Evolutionary conservation across 2,797 vertebrate species (phyloP).

Genomic region (Otolemur crassicaudatus): DNA sequence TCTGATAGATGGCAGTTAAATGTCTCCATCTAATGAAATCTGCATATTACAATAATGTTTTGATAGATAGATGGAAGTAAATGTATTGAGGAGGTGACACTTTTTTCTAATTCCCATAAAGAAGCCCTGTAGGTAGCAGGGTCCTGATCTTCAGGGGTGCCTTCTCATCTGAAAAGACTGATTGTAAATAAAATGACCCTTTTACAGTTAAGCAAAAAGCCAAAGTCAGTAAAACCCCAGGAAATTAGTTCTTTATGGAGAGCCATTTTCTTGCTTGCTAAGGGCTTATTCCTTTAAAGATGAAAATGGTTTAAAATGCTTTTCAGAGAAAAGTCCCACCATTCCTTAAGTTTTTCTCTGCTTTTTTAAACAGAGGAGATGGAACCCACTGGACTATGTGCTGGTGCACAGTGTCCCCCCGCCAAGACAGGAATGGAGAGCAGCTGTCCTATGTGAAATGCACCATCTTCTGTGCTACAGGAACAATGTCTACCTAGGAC

Average conservation of each 20-base stretch:
- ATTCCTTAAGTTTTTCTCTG: not conserved
- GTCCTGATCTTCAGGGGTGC: not conserved
- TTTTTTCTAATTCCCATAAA: not conserved
- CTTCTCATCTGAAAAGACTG: not conserved
- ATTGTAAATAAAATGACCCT: not conserved
- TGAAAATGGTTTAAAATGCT: constrained; percentile 18
- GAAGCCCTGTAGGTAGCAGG: not conserved
- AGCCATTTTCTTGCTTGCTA: constrained; percentile 32
- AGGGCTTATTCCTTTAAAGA: not conserved
- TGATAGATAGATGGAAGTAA: not conserved
- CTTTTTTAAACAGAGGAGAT: not conserved
- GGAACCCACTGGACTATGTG: not conserved
- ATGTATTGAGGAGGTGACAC: not conserved
- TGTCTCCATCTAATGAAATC: not conserved
- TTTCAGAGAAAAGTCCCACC: not conserved
- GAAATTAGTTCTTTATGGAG: not conserved
- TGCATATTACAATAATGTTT: not conserved
- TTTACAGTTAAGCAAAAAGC: not conserved
- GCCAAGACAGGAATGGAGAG: not conserved
- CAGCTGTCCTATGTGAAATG: not conserved
- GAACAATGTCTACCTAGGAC: not conserved
- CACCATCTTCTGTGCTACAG: not conserved
- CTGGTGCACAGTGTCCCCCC: not conserved
- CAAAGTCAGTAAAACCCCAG: not conserved
- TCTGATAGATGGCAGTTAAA: not conserved